Percentiles rank a stretch among this genome's conserved stretches.
phyloP scores from a whole-genome alignment of 23 tunicate species.

The Diplosoma virens region DNA sequence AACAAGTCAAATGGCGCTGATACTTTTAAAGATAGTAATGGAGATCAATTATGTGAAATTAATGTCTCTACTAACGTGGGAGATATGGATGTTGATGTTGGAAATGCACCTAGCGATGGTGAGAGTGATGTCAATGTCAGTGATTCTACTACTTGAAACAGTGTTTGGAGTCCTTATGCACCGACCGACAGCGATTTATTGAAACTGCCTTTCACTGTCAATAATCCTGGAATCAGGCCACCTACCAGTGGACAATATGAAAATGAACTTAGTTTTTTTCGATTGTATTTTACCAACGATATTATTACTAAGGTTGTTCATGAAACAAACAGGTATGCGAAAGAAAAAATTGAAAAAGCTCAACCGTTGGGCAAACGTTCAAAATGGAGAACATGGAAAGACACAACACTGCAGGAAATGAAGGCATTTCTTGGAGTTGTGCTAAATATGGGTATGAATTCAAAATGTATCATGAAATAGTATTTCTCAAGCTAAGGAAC shows the following conservation, averaged over 20 bases:
- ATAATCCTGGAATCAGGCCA: slow-evolving; percentile 33
- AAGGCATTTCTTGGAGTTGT: slow-evolving; percentile 29
- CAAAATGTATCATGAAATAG: slow-evolving; percentile 15
- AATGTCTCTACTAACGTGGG: neutral
- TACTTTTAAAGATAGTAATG: too few species aligned
- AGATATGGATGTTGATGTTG: slow-evolving; percentile 14
- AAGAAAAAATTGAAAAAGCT: too few species aligned
- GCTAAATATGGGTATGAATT: slow-evolving; percentile 28
- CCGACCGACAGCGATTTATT: slow-evolving; percentile 30
- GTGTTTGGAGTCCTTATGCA: slow-evolving; percentile 22
- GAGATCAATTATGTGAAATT: too few species aligned
- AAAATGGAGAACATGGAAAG: slow-evolving; percentile 25
- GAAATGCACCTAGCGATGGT: slow-evolving; percentile 15
- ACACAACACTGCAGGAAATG: slow-evolving; percentile 35
- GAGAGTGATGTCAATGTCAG: slow-evolving; percentile 9
- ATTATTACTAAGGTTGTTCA: slow-evolving; percentile 13
- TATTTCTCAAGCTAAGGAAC: slow-evolving; percentile 17
- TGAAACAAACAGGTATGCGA: too few species aligned
- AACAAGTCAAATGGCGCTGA: too few species aligned
- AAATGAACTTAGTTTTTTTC: slow-evolving; percentile 36
- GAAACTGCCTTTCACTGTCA: slow-evolving; percentile 34
- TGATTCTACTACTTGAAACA: slow-evolving; percentile 16
- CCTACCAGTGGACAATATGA: slow-evolving; percentile 41
- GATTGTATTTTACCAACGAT: slow-evolving; percentile 26
- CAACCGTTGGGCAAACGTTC: too few species aligned